Base-by-base conservation (phyloP, 2,888 invertebrate genomes). In the Hypsopygia costalis region DNA sequence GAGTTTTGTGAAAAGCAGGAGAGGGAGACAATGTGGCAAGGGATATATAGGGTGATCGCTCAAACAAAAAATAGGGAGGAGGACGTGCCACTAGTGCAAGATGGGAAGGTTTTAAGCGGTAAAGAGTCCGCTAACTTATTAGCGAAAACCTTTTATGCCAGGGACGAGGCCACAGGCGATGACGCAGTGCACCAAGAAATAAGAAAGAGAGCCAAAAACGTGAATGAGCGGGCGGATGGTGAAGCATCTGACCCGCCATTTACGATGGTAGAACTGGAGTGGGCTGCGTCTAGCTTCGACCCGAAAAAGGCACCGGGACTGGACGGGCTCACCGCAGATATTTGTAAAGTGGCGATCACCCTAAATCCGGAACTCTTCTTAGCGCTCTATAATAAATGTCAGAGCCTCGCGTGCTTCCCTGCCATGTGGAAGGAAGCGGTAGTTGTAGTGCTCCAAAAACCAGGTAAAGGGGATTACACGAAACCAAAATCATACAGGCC, bases 11-110 rank as follows among this genome's bases (percentile, higher is more conserved):
- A n/a, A n/a, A n/a, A n/a, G n/a, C n/a, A n/a, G n/a, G n/a, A n/a
- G n/a, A n/a, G n/a, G n/a, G n/a, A n/a, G n/a, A n/a, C n/a, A n/a
- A n/a, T n/a, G n/a, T n/a, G n/a, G n/a, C n/a, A 42, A 10, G 37
- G 42, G 1, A 38, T 34, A 1, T 48, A 48, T n/a, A 43, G 48
- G 16, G 41, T 48, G 0, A 39, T 49, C 5, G 20, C 21, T 6
- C 43, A 34, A 6, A 49, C 45, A 0, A 12, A 3, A 0, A n/a
- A n/a, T n/a, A n/a, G n/a, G n/a, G n/a, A n/a, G n/a, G n/a, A n/a
- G n/a, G n/a, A n/a, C n/a, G n/a, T 20, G 1, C 40, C 35, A 0
- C 21, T 47, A 10, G 22, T 22, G 7, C 34, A 11, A 7, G 39
- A 43, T 1, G 43, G 44, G 0, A 28, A 10, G 8, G 20, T n/a